Conservation (phyloP, 2,113 vertebrate genomes). For the Odontesthes bonariensis region DNA sequence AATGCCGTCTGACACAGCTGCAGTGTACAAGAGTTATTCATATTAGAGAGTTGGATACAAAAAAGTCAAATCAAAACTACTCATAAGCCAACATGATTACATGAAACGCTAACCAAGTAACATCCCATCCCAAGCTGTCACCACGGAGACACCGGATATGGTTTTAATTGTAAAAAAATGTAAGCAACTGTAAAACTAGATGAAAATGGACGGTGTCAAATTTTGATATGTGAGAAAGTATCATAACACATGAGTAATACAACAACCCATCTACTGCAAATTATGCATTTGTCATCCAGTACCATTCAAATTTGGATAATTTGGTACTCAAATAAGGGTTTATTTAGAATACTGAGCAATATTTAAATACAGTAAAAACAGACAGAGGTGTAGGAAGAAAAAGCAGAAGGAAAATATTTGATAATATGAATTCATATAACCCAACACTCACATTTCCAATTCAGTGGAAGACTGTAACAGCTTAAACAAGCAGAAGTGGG, state of each 20-base stretch:
- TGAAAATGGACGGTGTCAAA: too few relatives aligned
- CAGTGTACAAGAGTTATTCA: not conserved
- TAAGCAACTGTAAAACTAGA: too few relatives aligned
- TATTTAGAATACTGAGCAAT: not conserved
- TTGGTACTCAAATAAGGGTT: conserved; percentile 32
- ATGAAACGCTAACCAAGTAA: not conserved
- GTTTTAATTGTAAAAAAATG: not conserved
- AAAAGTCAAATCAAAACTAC: not conserved
- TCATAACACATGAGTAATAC: not conserved
- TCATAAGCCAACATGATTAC: not conserved
- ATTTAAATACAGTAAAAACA: conserved; percentile 16
- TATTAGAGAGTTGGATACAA: not conserved
- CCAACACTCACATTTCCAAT: not conserved
- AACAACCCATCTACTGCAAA: not conserved
- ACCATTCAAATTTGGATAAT: conserved; percentile 19
- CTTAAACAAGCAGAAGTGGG: conserved; percentile 15
- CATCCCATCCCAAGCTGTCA: not conserved
- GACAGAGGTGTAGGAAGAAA: not conserved
- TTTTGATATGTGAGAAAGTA: not conserved
- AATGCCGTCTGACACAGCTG: not conserved
- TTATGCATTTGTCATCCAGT: conserved; percentile 12
- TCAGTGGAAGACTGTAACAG: not conserved
- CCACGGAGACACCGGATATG: not conserved
- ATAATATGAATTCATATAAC: conserved; percentile 8
- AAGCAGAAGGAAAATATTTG: not conserved